Evolutionary conservation across 2,888 invertebrate species (phyloP).

Genomic region (Pachycephus smyrnensis): DNA sequence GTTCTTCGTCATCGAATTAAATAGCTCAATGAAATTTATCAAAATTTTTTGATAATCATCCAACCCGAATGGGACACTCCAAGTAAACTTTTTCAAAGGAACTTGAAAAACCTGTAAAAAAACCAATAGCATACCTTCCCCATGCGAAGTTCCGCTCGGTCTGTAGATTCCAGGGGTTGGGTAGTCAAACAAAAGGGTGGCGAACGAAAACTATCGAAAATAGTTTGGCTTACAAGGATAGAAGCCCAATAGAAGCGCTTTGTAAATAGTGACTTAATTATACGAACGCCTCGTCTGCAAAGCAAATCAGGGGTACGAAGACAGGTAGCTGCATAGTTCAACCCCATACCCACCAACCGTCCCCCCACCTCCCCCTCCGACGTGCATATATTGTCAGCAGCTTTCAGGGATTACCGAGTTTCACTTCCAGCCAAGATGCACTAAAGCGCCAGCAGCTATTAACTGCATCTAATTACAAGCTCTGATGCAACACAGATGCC

Average conservation of each 20-base stretch:
- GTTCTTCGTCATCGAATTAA: too few relatives aligned
- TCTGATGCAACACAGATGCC: constrained; percentile 60
- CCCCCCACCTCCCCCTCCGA: constrained; percentile 27
- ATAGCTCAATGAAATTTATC: neutral
- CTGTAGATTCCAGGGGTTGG: neutral
- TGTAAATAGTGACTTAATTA: constrained; percentile 55
- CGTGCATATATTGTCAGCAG: constrained; percentile 39
- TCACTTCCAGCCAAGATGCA: constrained; percentile 55
- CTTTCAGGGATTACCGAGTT: constrained; percentile 54
- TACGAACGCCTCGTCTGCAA: constrained; percentile 48
- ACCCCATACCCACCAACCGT: constrained; percentile 10
- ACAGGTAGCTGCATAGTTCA: constrained; percentile 38
- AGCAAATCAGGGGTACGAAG: constrained; percentile 51
- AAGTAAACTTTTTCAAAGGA: neutral
- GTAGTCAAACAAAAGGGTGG: neutral
- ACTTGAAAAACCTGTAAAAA: neutral
- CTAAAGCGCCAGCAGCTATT: constrained; percentile 54
- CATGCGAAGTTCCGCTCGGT: neutral
- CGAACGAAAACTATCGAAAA: constrained; percentile 22
- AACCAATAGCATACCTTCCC: neutral
- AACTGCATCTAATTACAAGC: constrained; percentile 66
- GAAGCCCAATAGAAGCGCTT: constrained; percentile 33
- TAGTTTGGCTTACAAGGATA: constrained; percentile 27
- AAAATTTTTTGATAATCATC: neutral
- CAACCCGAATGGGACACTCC: too few relatives aligned